These are phyloP conservation scores for Trichomycterus rosablanca DNA, from an alignment of 2,113 vertebrate genomes.

Conservation along the genomic window DNA sequence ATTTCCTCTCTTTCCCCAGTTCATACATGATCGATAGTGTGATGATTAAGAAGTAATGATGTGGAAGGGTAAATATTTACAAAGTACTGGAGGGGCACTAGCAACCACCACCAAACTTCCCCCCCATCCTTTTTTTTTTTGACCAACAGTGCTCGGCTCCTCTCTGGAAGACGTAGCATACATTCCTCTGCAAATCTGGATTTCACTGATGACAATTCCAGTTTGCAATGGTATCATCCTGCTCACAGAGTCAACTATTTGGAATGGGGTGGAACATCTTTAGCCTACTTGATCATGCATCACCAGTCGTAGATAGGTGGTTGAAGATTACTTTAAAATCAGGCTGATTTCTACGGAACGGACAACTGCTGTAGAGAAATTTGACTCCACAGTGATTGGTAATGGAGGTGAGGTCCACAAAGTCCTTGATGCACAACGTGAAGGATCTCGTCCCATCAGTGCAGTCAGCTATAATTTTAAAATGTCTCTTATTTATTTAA, in stretches of 20 bases:
- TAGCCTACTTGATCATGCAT: constrained; percentile 1
- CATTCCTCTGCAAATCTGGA: constrained; percentile 41
- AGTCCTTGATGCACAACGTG: no score
- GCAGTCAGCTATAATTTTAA: constrained; percentile 1
- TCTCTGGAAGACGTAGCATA: constrained; percentile 38
- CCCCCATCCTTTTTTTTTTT: no score
- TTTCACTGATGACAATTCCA: constrained; percentile 41
- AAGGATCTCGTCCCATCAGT: no score
- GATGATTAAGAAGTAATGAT: constrained; percentile 48
- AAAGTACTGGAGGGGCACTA: constrained; percentile 35
- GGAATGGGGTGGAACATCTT: neutral
- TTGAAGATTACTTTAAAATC: constrained; percentile 4
- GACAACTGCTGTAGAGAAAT: constrained; percentile 16
- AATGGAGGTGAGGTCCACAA: neutral
- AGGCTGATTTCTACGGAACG: neutral
- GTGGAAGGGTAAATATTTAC: constrained; percentile 48
- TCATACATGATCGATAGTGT: constrained; percentile 37
- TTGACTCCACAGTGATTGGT: constrained; percentile 7
- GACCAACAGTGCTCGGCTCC: constrained; percentile 29
- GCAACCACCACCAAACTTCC: constrained; percentile 11
- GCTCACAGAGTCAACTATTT: constrained; percentile 15
- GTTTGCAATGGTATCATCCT: constrained; percentile 27
- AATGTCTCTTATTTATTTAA: constrained; percentile 18
- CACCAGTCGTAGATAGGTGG: constrained; percentile 5
- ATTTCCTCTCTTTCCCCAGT: constrained; percentile 32